Evolutionary conservation across 2,113 vertebrate species (phyloP).

Genomic region (Heliornis fulica): DNA sequence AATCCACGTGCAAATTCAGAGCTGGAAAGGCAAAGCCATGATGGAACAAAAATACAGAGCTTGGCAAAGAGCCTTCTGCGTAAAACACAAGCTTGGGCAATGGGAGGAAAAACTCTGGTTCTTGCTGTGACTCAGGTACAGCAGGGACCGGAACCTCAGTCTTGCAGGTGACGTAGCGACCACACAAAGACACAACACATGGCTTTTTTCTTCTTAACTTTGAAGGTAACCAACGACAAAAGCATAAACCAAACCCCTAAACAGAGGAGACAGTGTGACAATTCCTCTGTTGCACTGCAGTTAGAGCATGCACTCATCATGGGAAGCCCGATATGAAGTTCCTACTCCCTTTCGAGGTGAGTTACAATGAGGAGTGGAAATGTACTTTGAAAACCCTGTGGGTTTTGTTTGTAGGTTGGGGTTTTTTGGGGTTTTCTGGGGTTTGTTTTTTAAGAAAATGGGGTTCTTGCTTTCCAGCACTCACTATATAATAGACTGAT

Average conservation of each 20-base stretch:
- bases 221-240: background rate
- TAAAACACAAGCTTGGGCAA: background rate
- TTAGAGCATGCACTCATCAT: background rate
- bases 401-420: no score
- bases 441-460: background rate
- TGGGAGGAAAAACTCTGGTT: background rate
- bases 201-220: background rate
- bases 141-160: background rate
- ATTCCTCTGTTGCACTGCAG: background rate
- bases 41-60: background rate
- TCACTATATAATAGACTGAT: background rate
- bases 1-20: background rate
- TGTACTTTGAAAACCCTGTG: background rate
- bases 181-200: fast-evolving
- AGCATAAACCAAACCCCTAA: background rate
- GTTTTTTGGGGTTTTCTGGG: no score
- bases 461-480: background rate
- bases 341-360: background rate
- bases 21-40: background rate
- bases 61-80: background rate
- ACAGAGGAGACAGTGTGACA: background rate
- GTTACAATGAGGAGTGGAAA: background rate
- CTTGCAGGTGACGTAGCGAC: background rate
- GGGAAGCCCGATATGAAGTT: background rate
- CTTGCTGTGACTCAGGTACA: background rate